A percentile compares a stretch with the other conserved stretches of the same genome.
Evolutionary conservation across 2,797 vertebrate species (phyloP).

Genomic region (Manis pentadactyla): DNA sequence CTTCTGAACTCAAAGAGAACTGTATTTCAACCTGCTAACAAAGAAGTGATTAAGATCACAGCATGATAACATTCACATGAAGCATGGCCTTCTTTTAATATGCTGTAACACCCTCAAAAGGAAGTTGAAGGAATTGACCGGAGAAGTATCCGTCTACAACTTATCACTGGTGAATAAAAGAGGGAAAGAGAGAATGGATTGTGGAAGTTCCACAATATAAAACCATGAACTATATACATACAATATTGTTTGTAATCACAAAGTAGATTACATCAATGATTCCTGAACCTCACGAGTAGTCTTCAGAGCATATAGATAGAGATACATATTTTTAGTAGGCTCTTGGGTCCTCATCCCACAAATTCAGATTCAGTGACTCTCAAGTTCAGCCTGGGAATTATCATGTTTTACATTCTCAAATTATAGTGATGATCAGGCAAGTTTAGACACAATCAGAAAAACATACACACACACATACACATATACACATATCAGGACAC

Average conservation of each 20-base stretch:
- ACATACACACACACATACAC: neutral
- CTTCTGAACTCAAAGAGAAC: constrained; percentile 37
- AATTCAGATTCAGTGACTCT: neutral
- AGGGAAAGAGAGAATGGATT: neutral
- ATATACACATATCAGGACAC: neutral
- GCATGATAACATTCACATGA: neutral
- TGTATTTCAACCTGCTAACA: neutral
- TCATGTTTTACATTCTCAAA: neutral
- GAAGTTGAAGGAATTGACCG: neutral
- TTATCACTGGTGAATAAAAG: neutral
- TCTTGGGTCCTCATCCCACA: neutral
- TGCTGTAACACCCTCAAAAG: neutral
- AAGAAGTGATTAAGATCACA: neutral
- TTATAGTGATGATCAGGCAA: neutral
- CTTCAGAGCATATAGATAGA: neutral
- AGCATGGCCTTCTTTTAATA: neutral
- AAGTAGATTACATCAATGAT: neutral
- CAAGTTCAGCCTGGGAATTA: neutral
- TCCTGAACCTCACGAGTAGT: neutral
- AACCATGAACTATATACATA: neutral
- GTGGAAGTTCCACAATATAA: neutral
- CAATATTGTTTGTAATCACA: neutral
- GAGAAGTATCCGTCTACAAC: neutral
- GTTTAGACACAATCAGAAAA: neutral
- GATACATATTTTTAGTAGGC: neutral